Evolutionary conservation across 2,888 invertebrate species (phyloP).

Genomic region (Deilephila porcellus): DNA sequence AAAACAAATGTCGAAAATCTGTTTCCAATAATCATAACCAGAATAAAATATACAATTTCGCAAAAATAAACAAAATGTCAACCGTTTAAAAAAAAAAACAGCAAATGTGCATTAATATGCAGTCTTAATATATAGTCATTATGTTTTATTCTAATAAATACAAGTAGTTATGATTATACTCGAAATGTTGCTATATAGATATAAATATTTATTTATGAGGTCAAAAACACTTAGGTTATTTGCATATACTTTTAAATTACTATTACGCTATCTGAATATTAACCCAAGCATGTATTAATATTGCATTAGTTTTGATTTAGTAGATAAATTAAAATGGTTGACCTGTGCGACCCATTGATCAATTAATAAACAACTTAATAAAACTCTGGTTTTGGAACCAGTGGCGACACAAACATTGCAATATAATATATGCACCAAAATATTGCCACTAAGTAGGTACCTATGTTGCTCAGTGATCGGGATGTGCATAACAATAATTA

Average conservation of each 20-base stretch:
- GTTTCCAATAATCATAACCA: no score
- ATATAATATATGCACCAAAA: background rate
- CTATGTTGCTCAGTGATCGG: no score
- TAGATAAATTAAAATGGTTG: background rate
- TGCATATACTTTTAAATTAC: background rate
- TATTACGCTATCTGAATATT: background rate
- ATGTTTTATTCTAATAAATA: no score
- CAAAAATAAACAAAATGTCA: no score
- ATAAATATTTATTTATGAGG: background rate
- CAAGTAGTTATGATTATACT: no score
- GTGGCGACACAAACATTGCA: background rate
- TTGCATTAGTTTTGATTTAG: background rate
- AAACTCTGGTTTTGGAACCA: background rate
- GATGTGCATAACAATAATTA: background rate
- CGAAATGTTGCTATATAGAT: no score
- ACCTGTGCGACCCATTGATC: background rate
- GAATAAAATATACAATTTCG: no score
- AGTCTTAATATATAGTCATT: no score
- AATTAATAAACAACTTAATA: background rate
- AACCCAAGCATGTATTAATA: background rate
- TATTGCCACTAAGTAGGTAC: no score
- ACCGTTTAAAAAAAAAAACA: no score
- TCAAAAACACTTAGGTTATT: background rate
- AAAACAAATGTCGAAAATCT: no score
- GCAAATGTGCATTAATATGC: no score